Conservation (phyloP, 2,113 vertebrate genomes). For the Nycticryphes semicollaris region DNA sequence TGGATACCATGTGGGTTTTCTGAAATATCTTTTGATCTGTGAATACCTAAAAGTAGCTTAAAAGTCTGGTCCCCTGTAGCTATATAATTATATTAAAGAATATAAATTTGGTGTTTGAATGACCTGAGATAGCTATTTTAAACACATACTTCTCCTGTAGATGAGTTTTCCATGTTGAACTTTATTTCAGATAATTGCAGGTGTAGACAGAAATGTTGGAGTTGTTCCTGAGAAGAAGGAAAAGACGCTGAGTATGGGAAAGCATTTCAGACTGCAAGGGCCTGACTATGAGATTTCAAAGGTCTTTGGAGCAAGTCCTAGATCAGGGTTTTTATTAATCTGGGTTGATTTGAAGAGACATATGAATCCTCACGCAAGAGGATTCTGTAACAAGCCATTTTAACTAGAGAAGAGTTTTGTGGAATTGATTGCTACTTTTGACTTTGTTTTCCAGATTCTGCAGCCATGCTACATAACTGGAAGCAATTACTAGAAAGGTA, state of each 20-base stretch:
- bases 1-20: neutral
- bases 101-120: neutral
- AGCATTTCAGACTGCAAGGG: neutral
- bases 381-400: neutral
- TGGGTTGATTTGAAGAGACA: neutral
- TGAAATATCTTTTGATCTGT: neutral
- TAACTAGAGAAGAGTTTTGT: neutral
- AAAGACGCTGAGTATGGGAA: neutral
- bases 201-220: conserved; percentile 14
- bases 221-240: neutral
- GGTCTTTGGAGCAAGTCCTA: neutral
- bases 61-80: neutral
- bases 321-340: neutral
- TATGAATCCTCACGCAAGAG: neutral
- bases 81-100: neutral
- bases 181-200: conserved; percentile 43
- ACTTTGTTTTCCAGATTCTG: neutral
- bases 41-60: neutral
- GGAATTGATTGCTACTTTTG: neutral
- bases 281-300: neutral
- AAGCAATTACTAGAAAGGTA: conserved; percentile 29
- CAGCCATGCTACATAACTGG: neutral
- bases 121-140: neutral
- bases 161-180: conserved; percentile 16
- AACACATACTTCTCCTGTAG: neutral